A percentile compares a stretch with the other conserved stretches of the same genome.
Evolutionary conservation across 2,113 vertebrate genomes (phyloP).

Genomic region (Sialia sialis): DNA sequence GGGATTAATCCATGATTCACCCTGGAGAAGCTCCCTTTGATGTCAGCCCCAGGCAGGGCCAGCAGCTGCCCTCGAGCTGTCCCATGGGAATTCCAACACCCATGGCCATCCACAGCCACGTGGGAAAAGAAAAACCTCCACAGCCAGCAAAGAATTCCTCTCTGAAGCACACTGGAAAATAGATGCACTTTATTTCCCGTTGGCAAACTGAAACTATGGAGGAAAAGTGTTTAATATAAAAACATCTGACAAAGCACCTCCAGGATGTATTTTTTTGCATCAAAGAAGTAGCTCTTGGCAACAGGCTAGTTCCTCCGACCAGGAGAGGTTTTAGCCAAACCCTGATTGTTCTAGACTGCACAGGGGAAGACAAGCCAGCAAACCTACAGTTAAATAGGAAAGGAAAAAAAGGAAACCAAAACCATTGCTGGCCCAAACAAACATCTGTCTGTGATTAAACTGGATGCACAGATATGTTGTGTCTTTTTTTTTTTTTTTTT

Average conservation of each 20-base stretch:
- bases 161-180: constrained; percentile 50
- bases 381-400: background rate
- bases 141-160: constrained; percentile 40
- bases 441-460: constrained; percentile 54
- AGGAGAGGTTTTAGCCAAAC: constrained; percentile 16
- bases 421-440: constrained; percentile 8
- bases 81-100: background rate
- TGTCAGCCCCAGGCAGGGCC: background rate
- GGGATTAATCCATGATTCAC: background rate
- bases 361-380: background rate
- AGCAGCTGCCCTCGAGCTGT: background rate
- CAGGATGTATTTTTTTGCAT: constrained; percentile 72
- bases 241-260: constrained; percentile 76
- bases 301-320: background rate
- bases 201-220: constrained; percentile 40
- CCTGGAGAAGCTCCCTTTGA: background rate
- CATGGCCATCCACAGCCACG: background rate
- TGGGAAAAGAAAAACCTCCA: background rate
- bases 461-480: background rate
- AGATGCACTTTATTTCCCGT: constrained; percentile 50
- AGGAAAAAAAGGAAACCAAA: constrained; percentile 47
- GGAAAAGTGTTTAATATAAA: constrained; percentile 73
- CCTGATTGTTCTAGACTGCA: constrained; percentile 32
- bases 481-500: background rate
- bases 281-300: constrained; percentile 74